Evolutionary conservation across 2,113 vertebrate species (phyloP).

Genomic region (Gymnarchus niloticus): DNA sequence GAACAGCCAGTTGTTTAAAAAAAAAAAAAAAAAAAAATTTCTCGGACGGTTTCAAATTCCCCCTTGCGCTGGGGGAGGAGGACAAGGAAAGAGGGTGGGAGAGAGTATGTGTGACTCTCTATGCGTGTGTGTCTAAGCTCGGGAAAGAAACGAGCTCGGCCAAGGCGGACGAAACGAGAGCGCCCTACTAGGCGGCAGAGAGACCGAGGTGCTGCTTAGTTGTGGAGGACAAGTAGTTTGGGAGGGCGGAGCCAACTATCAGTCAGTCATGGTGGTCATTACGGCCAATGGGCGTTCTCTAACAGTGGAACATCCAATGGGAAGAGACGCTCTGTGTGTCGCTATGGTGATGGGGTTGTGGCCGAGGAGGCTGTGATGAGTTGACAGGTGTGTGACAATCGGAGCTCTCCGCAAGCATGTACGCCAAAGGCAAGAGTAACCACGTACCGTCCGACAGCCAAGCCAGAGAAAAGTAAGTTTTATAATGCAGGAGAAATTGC

Average conservation of each 20-base stretch:
- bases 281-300: constrained; percentile 58
- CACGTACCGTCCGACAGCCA: constrained; percentile 92
- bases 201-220: constrained; percentile 43
- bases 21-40: constrained; percentile 61
- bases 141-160: constrained; percentile 39
- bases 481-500: constrained; percentile 54
- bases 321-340: constrained; percentile 74
- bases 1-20: constrained; percentile 85
- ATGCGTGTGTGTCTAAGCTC: constrained; percentile 21
- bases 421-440: constrained; percentile 95
- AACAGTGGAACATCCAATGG: constrained; percentile 71
- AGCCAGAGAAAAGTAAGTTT: constrained; percentile 95
- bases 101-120: constrained; percentile 24
- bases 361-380: constrained; percentile 88
- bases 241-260: constrained; percentile 48
- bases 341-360: constrained; percentile 91
- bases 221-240: constrained; percentile 39
- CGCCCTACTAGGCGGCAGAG: constrained; percentile 16
- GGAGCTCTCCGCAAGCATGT: constrained; percentile 94
- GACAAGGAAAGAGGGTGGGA: constrained; percentile 20
- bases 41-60: constrained; percentile 86
- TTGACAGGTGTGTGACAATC: constrained; percentile 97
- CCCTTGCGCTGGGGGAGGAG: constrained; percentile 66
- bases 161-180: constrained; percentile 27
- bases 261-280: constrained; percentile 66